These are phyloP conservation scores for Antennarius maculatus DNA, from an alignment of 2,797 vertebrate genomes.

Conservation along the genomic window DNA sequence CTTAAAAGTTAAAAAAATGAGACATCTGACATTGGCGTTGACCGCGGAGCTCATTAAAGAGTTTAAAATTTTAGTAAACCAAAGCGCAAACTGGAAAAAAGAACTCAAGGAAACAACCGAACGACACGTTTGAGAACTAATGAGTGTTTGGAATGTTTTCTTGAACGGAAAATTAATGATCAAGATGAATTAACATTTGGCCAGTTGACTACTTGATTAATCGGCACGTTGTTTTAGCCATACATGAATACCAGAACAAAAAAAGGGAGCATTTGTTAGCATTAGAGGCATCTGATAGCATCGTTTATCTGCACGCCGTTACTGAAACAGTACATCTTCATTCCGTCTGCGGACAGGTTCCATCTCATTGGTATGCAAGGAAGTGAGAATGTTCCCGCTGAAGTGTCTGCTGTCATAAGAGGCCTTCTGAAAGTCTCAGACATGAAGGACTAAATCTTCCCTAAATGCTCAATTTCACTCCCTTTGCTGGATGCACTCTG, in stretches of 20 bases:
- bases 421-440: not conserved
- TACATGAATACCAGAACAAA: not conserved
- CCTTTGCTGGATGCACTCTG: not conserved
- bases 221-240: not conserved
- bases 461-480: conserved; percentile 7
- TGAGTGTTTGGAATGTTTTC: too few species aligned
- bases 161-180: not conserved
- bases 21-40: not conserved
- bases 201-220: too few species aligned
- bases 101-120: not conserved
- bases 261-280: too few species aligned
- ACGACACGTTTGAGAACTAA: not conserved
- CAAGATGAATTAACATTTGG: not conserved
- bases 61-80: not conserved
- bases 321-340: not conserved
- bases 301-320: not conserved
- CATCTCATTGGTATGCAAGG: not conserved
- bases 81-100: not conserved
- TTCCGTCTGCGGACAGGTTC: not conserved
- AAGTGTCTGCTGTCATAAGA: not conserved
- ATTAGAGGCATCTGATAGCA: not conserved
- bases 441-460: not conserved
- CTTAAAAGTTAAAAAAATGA: conserved; percentile 14
- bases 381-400: not conserved
- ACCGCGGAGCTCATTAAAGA: conserved; percentile 40